Percentiles rank a stretch among this genome's conserved stretches.
Evolutionary conservation across 2,888 invertebrate species (phyloP).

Genomic region (Ochropacha duplaris): DNA sequence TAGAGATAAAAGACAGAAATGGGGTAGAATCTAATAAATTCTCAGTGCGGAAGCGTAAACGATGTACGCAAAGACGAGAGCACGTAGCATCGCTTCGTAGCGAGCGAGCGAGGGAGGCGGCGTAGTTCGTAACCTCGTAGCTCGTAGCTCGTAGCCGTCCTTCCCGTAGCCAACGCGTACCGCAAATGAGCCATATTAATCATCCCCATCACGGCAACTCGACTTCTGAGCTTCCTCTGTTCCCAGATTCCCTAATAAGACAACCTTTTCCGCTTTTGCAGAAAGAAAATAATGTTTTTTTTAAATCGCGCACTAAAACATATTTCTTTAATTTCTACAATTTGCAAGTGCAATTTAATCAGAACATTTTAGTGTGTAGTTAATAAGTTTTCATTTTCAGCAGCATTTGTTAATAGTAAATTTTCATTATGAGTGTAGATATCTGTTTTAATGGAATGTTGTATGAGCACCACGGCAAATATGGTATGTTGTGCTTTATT

Average conservation of each 20-base stretch:
- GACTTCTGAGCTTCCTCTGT: conserved; percentile 74
- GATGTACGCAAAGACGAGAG: conserved; percentile 73
- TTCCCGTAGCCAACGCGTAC: conserved; percentile 51
- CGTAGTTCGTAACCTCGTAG: conserved; percentile 47
- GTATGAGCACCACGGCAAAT: background rate
- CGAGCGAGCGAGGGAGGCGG: conserved; percentile 18
- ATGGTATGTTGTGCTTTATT: conserved; percentile 5
- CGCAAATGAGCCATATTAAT: conserved; percentile 82
- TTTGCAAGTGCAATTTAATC: background rate
- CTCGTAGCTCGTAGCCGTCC: conserved; percentile 47
- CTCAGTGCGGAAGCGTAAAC: conserved; percentile 76
- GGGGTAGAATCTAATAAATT: conserved; percentile 78
- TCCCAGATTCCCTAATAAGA: conserved; percentile 66
- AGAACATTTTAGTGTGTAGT: background rate
- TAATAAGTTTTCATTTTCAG: background rate
- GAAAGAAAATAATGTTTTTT: conserved; percentile 36
- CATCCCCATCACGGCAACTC: conserved; percentile 75
- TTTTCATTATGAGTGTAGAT: background rate
- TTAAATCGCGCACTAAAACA: conserved; percentile 20
- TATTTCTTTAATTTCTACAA: background rate
- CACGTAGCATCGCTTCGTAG: conserved; percentile 69
- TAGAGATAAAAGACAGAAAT: conserved; percentile 78
- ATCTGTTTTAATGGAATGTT: background rate
- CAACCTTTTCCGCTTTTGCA: conserved; percentile 39
- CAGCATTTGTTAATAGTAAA: background rate